A percentile compares a stretch with the other conserved stretches of the same genome.
Conservation (phyloP, 2,113 vertebrate genomes). For the Colaptes auratus region DNA sequence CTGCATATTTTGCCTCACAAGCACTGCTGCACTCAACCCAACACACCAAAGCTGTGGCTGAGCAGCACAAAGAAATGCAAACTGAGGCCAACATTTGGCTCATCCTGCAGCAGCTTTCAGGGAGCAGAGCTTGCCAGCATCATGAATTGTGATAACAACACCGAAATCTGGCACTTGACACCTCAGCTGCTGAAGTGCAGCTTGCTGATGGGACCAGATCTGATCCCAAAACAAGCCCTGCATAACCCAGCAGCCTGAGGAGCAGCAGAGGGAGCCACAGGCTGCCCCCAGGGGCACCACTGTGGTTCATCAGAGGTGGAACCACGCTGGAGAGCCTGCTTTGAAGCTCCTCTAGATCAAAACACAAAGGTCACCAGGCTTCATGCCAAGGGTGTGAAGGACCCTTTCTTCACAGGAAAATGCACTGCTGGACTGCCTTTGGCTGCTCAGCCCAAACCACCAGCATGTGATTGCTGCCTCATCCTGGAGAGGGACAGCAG, state of each 20-base stretch:
- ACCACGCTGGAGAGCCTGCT: neutral
- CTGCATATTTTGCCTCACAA: neutral
- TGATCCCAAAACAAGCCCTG: neutral
- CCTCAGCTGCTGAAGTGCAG: slow-evolving; percentile 19
- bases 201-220: neutral
- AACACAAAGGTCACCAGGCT: slow-evolving; percentile 8
- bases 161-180: slow-evolving; percentile 45
- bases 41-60: neutral
- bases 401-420: neutral
- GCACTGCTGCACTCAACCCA: neutral
- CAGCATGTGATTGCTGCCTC: neutral
- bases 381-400: neutral
- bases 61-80: slow-evolving; percentile 32
- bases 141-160: slow-evolving; percentile 51
- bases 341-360: neutral
- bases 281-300: neutral
- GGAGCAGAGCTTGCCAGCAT: slow-evolving; percentile 9
- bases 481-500: rapidly evolving
- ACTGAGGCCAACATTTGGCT: slow-evolving; percentile 32
- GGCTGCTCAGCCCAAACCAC: rapidly evolving
- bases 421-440: neutral
- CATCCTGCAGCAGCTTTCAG: slow-evolving; percentile 21
- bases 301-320: neutral
- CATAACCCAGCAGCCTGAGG: neutral
- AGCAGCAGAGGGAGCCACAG: neutral